Evolutionary conservation across 2,113 vertebrate species (phyloP), one percentile per base, ranked within the genome.

Genomic region (Tympanuchus pallidicinctus): DNA sequence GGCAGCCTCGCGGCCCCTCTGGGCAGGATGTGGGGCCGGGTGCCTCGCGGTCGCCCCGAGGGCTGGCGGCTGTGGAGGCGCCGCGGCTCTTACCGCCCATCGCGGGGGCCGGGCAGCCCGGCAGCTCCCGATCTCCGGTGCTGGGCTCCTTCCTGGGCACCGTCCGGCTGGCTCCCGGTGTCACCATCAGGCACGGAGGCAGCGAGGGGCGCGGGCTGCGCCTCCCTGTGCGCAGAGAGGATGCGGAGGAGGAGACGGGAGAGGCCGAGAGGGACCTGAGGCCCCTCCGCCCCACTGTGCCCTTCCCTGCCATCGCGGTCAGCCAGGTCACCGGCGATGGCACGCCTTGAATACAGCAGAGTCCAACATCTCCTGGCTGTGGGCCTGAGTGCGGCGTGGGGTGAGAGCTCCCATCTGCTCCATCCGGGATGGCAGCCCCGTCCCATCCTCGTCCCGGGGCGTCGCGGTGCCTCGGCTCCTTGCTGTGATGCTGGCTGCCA

Each of bases 141-240:
- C 95, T 89, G 54, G 32, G 79, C 67, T 38, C 97, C 66, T 86
- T 92, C 34, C 72, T 96, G 12, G 96, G 98, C 52, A 65, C 69
- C 25, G 75, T 98, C 61, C 90, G 95, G 43, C 94, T 98, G 54
- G 95, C 95, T 38, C 95, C 97, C 3, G 98, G 97, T 18, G 98
- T 98, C 64, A 96, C 94, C 64, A 36, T 98, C 36, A 74, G 71
- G 83, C 86, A 91, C 30, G 60, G 88, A 1, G 71, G 50, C 24
- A 70, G 50, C 27, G 73, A 76, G 71, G 48, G 48, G 28, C 67
- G n/a, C 3, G 78, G 79, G 13, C 66, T 38, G 11, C 20, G 77
- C 70, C 48, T 34, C 22, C 20, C 32, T 13, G 48, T 65, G 8
- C 15, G 4, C 34, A 22, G 15, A 17, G 60, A 27, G 36, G 65